Base-by-base conservation (phyloP, 2,797 vertebrate genomes). In the Buceros bicornis region DNA sequence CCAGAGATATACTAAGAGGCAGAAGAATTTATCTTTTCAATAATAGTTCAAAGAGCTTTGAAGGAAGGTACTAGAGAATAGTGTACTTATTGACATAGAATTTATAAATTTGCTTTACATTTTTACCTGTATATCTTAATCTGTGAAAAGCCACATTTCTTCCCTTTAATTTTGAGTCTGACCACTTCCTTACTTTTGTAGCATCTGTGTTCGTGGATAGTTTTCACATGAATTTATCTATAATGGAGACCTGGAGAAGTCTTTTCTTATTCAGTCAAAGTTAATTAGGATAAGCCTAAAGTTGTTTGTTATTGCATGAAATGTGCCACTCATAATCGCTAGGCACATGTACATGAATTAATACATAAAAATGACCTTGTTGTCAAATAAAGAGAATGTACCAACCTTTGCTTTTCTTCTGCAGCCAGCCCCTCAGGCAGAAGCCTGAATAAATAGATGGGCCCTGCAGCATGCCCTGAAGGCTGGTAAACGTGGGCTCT, bases 391-490 rank as follows among this genome's bases (percentile, higher is more conserved):
- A 87, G 53, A 72, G 67, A 87, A 67, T 6, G 80, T 66, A 8
- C 78, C 73, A 90, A n/a, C 26, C 31, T 95, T 73, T 53, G 37
- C 43, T 89, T 87, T 72, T 53, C 74, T 82, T 53, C 50, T 85
- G 61, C 57, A 92, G 79, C 87, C 50, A 47, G 22, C 50, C 48
- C 78, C 67, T 71, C 35, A 22, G 81, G 93, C n/a, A 1, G 35
- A 82, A 92, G 78, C 69, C 84, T 95, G 93, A 94, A 87, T 94
- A 96, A 96, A 90, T 90, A 94, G 78, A 82, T 92, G 89, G 96
- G 42, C 56, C 95, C 74, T 65, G 56, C 81, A 87, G 90, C 53
- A 12, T 50, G 74, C 71, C 92, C 83, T 31, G 60, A 87, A 82
- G 93, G 81, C 81, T 87, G 69, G 45, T 31, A 43, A 56, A 42